These are phyloP conservation scores for Anthopleura xanthogrammica DNA, from an alignment of 92 coral and sea anemone genomes.

Conservation along the genomic window DNA sequence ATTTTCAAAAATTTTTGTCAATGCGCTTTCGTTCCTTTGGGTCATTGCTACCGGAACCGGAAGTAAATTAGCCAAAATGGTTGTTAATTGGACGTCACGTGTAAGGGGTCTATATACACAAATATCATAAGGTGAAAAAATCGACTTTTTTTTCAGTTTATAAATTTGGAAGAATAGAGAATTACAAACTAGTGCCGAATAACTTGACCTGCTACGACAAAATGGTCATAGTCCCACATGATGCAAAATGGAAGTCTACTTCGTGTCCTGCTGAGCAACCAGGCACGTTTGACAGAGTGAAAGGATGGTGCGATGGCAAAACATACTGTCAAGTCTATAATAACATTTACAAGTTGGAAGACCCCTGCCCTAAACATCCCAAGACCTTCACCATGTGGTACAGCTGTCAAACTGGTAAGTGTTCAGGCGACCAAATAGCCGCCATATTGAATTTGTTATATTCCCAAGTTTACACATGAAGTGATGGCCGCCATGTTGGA, in stretches of 20 bases:
- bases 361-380: slow-evolving; percentile 24
- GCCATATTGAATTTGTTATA: too few species aligned
- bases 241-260: slow-evolving; percentile 25
- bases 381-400: slow-evolving; percentile 43
- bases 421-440: background rate
- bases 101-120: too few species aligned
- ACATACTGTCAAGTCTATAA: slow-evolving; percentile 16
- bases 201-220: slow-evolving; percentile 52
- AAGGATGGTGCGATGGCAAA: slow-evolving; percentile 46
- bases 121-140: background rate
- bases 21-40: background rate
- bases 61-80: too few species aligned
- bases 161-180: background rate
- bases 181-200: slow-evolving; percentile 22
- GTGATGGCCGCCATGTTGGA: background rate
- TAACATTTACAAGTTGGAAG: background rate
- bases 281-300: slow-evolving; percentile 18
- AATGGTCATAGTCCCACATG: slow-evolving; percentile 56
- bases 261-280: slow-evolving; percentile 5
- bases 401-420: slow-evolving; percentile 68
- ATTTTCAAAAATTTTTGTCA: background rate
- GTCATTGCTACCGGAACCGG: too few species aligned
- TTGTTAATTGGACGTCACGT: too few species aligned
- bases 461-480: too few species aligned
- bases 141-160: slow-evolving; percentile 30